Evolutionary conservation across 2,888 invertebrate genomes (phyloP).

Genomic region (Drosophila pseudotakahashii): DNA sequence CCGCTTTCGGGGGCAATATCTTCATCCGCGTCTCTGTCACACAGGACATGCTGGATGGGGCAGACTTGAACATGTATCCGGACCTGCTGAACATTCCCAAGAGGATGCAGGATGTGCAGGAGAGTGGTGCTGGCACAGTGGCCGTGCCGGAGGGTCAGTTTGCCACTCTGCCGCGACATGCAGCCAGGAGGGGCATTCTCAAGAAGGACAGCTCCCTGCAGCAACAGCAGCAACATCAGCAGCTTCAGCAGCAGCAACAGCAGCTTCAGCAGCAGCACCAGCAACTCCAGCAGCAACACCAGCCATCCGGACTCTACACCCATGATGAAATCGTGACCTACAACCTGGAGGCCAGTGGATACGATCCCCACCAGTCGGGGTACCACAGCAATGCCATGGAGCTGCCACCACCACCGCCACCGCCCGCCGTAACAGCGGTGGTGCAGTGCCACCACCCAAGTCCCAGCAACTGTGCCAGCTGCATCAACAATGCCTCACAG

Average conservation of each 20-base stretch:
- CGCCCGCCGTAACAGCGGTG: slow-evolving; percentile 71
- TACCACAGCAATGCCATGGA: slow-evolving; percentile 66
- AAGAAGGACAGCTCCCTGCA: slow-evolving; percentile 83
- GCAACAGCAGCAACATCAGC: slow-evolving; percentile 58
- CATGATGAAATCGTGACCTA: slow-evolving; percentile 84
- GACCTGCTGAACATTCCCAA: slow-evolving; percentile 91
- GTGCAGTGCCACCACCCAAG: slow-evolving; percentile 76
- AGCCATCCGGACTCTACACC: slow-evolving; percentile 81
- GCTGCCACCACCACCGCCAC: slow-evolving; percentile 79
- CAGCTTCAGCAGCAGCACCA: slow-evolving; percentile 59
- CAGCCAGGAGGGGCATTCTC: slow-evolving; percentile 83
- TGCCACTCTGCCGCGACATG: slow-evolving; percentile 85
- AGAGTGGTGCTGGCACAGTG: slow-evolving; percentile 45
- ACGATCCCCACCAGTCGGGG: slow-evolving; percentile 59
- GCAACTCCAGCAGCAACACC: slow-evolving; percentile 43
- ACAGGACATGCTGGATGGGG: slow-evolving; percentile 88
- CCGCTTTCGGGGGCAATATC: slow-evolving; percentile 87
- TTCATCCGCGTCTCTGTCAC: slow-evolving; percentile 93
- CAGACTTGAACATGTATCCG: slow-evolving; percentile 90
- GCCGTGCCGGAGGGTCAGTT: slow-evolving; percentile 81
- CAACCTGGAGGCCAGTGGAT: slow-evolving; percentile 82
- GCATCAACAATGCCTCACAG: slow-evolving; percentile 66
- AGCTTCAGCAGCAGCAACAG: slow-evolving; percentile 35
- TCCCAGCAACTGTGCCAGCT: slow-evolving; percentile 67
- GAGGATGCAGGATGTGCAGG: slow-evolving; percentile 83